Evolutionary conservation across 1,140 invertebrate genomes (phyloP), one percentile per base, ranked within the genome.

Genomic region (Archivesica marissinica): DNA sequence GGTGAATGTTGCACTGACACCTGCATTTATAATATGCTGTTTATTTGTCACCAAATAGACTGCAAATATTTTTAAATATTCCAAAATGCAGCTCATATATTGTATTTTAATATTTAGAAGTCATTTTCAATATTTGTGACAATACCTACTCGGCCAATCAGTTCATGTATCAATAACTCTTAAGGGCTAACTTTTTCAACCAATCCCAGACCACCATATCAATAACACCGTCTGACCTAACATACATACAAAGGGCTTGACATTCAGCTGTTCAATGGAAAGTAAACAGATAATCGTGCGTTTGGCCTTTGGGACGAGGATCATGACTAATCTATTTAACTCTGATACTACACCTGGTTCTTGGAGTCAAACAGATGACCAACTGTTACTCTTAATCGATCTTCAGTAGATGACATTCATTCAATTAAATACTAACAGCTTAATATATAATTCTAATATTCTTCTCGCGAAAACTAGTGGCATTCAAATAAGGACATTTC

Each of bases 341-440:
- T 47, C 7, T 20, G 20, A 20, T 7, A 64, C 20, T 9, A 23
- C 41, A 72, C 68, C 68, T 72, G 68, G 2, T 47, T 50, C 17
- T 50, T 30, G 20, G 6, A 9, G 2, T 23, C 17, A 23, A 25
- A 28, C 68, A 72, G 41, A 50, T 72, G 68, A 30, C 68, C 68
- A 47, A 72, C 13, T 0, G 68, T 50, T 47, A 72, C 44, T 33
- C 13, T 50, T 11, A 72, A 44, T 33, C 68, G 33, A 25, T 72
- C 23, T 44, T 50, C 25, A 72, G 30, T 33, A 2, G 68, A 72
- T 72, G 68, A 72, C 68, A 72, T 72, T 41, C 23, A 47, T n/a
- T 9, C 25, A 70, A 70, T 28, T 23, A 17, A 20, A 28, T 59
- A 1, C 3, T 59, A 59, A 59, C 2, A 30, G 23, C 9, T 13